Conservation (phyloP, 2,888 invertebrate genomes). For the Caenorhabditis sp. region DNA sequence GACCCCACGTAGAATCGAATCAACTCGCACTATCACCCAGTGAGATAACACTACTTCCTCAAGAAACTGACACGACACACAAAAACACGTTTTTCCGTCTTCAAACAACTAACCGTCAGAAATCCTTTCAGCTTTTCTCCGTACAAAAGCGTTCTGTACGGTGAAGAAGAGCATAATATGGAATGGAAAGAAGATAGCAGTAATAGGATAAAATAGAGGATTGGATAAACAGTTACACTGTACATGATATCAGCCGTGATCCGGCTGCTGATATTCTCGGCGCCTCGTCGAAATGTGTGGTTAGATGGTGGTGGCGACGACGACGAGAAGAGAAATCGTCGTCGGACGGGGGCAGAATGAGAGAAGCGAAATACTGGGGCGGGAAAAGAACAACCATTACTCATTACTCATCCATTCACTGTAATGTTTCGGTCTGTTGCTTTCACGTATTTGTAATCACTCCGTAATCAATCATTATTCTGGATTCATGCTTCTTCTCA, state of each 20-base stretch:
- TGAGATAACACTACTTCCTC: slow-evolving; percentile 40
- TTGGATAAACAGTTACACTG: slow-evolving; percentile 25
- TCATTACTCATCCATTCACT: slow-evolving; percentile 62
- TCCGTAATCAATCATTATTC: slow-evolving; percentile 13
- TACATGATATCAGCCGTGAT: slow-evolving; percentile 62
- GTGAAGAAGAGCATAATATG: slow-evolving; percentile 1
- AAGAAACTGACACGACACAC: neutral
- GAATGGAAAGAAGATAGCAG: neutral
- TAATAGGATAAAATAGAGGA: neutral
- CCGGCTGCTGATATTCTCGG: slow-evolving; percentile 60
- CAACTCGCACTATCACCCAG: slow-evolving; percentile 58
- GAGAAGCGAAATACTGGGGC: slow-evolving; percentile 58
- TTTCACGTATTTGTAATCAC: slow-evolving; percentile 31
- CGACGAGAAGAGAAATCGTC: slow-evolving; percentile 42
- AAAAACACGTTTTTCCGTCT: neutral
- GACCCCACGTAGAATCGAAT: slow-evolving; percentile 53
- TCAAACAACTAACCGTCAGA: slow-evolving; percentile 65
- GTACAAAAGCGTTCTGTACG: slow-evolving; percentile 67
- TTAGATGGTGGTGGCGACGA: slow-evolving; percentile 57
- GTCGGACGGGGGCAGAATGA: slow-evolving; percentile 49
- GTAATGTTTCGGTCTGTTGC: slow-evolving; percentile 39
- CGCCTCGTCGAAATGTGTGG: slow-evolving; percentile 56
- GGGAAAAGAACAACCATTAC: slow-evolving; percentile 61
- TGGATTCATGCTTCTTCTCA: slow-evolving; percentile 12
- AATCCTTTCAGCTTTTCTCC: slow-evolving; percentile 75